Evolutionary conservation across 2,113 vertebrate species (phyloP).

Genomic region (Scortum barcoo): DNA sequence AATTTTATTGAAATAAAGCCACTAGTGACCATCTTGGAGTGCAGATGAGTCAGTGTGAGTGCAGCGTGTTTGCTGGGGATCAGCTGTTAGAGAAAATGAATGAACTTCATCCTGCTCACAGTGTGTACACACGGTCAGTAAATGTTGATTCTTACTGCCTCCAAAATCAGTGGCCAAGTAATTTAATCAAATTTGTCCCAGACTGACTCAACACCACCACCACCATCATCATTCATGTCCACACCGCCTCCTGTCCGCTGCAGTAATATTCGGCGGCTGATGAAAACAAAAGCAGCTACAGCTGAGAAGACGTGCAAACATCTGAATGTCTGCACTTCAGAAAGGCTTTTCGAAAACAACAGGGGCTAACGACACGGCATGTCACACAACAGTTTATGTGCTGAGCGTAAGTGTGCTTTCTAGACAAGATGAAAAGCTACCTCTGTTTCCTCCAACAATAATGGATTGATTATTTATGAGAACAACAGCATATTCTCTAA

Average conservation of each 20-base stretch:
- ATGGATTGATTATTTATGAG: conserved; percentile 38
- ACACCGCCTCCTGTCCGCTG: neutral
- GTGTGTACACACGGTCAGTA: conserved; percentile 3
- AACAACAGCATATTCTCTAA: conserved; percentile 22
- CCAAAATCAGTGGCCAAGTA: neutral
- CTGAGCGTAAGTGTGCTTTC: conserved; percentile 28
- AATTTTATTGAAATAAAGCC: neutral
- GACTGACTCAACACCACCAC: neutral
- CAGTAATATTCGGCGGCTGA: conserved; percentile 6
- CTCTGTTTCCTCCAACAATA: neutral
- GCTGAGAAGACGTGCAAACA: conserved; percentile 8
- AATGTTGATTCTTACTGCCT: conserved; percentile 14
- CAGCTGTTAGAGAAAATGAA: neutral
- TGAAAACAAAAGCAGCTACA: neutral
- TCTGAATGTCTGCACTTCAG: neutral
- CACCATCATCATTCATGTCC: conserved; percentile 1
- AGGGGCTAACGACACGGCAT: neutral
- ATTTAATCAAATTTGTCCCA: conserved; percentile 16
- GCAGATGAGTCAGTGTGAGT: neutral
- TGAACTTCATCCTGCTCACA: neutral
- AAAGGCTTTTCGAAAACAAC: conserved; percentile 20
- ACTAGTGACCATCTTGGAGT: neutral
- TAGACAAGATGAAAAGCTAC: conserved; percentile 1
- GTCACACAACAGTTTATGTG: conserved; percentile 10
- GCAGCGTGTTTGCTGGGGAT: neutral